Conservation (phyloP, 2,888 invertebrate species). For the Thecophora atra region DNA sequence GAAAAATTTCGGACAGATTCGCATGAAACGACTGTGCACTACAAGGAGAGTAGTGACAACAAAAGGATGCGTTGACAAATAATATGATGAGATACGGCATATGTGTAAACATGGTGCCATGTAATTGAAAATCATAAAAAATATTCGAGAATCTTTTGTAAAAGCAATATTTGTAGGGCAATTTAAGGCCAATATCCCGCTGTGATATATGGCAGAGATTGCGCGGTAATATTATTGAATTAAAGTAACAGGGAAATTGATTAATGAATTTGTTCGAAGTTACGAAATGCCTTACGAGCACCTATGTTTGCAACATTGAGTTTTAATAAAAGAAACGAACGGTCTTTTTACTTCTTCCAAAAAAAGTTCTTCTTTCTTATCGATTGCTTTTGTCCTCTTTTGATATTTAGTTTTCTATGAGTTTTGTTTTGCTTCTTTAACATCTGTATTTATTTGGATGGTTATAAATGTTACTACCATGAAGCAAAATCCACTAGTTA, state of each 20-base stretch:
- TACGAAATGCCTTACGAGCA: not conserved
- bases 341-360: too few relatives aligned
- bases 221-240: slow-evolving; percentile 26
- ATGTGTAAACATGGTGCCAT: slow-evolving; percentile 65
- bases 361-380: too few relatives aligned
- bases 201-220: slow-evolving; percentile 57
- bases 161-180: slow-evolving; percentile 57
- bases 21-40: not conserved
- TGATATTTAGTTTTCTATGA: too few relatives aligned
- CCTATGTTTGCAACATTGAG: not conserved
- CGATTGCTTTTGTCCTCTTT: too few relatives aligned
- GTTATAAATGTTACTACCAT: too few relatives aligned
- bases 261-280: slow-evolving; percentile 32
- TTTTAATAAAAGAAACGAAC: too few relatives aligned
- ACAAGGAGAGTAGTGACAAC: slow-evolving; percentile 35
- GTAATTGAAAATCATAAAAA: slow-evolving; percentile 65
- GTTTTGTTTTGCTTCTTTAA: too few relatives aligned
- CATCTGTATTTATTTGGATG: too few relatives aligned
- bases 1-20: slow-evolving; percentile 20
- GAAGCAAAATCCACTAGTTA: too few relatives aligned
- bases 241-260: slow-evolving; percentile 23
- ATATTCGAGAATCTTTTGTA: slow-evolving; percentile 39
- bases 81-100: slow-evolving; percentile 66
- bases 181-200: slow-evolving; percentile 64
- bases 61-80: slow-evolving; percentile 62